Base-by-base conservation (phyloP, 2,113 vertebrate genomes). In the Dendropsophus ebraccatus region DNA sequence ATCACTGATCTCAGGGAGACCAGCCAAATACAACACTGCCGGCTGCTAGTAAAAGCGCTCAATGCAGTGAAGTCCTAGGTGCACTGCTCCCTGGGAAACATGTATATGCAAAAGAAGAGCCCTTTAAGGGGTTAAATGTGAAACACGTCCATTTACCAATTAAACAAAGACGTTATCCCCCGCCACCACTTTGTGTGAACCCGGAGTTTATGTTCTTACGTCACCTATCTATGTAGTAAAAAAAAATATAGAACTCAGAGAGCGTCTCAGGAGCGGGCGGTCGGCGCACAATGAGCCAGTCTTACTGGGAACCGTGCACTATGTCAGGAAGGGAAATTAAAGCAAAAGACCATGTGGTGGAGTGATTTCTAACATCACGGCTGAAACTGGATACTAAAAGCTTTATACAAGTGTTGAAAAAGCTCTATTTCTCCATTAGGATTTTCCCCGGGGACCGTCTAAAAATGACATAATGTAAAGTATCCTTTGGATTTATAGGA, bases 261-360 rank as follows among this genome's bases (percentile, higher is more conserved):
- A 28, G 41, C 2, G 14, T n/a, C 2, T n/a, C 11, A 84, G 82
- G 45, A 87, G 86, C 74, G 85, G 75, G 88, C 89, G 80, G 87
- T 90, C 83, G 90, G 77, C 52, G 82, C 78, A 81, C 4, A 35
- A 1, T 56, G 28, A 13, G 16, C 69, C 0, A 4, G 81, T 87
- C 84, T 85, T 84, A 28, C 84, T 84, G 82, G 84, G 69, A 83
- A 41, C 35, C 72, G 72, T 74, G 85, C 79, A 67, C 45, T 23
- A 32, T 84, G 56, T 79, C 73, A 87, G 37, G 77, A 84, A 28
- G 25, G 21, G 16, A 89, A 91, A 87, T 45, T 6, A 80, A 89
- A 82, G 30, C 54, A 82, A 89, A 90, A 90, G 82, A 88, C 88
- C 89, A 87, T 30, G 10, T 70, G 76, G 9, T 52, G 0, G 1